Conservation (phyloP, 2,888 invertebrate species). For the Encarsia formosa region DNA sequence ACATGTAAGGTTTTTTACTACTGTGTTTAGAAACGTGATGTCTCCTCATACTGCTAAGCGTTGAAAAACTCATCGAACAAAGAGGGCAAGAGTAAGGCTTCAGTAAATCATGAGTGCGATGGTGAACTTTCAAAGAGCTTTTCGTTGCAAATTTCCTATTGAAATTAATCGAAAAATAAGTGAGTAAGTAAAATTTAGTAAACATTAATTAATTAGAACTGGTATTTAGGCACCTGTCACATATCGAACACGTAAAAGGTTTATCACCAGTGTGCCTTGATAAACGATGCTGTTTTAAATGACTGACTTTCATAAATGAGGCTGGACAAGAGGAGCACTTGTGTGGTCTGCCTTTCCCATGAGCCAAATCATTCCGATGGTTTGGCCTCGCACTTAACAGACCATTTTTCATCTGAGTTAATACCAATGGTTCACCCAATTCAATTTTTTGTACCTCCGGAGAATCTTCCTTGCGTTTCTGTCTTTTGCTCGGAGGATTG, state of each 20-base stretch:
- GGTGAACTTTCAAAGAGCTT: conserved; percentile 57
- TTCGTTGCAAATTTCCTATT: conserved; percentile 55
- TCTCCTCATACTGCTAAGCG: conserved; percentile 50
- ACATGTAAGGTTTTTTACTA: conserved; percentile 50
- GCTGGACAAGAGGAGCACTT: conserved; percentile 51
- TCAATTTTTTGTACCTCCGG: conserved; percentile 50
- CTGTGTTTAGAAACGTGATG: conserved; percentile 50
- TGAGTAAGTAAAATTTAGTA: background rate
- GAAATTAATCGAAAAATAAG: conserved; percentile 11
- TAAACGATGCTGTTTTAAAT: conserved; percentile 56
- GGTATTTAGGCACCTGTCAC: conserved; percentile 39
- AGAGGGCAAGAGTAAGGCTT: conserved; percentile 55
- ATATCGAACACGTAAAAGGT: conserved; percentile 49
- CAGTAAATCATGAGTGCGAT: conserved; percentile 54
- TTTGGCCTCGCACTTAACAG: conserved; percentile 42
- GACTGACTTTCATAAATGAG: conserved; percentile 58
- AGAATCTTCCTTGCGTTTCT: conserved; percentile 33
- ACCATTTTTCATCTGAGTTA: conserved; percentile 51
- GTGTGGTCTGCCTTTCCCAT: conserved; percentile 50
- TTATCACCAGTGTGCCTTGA: conserved; percentile 48
- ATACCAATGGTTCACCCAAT: conserved; percentile 56
- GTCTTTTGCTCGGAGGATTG: conserved; percentile 30
- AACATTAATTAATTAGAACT: background rate
- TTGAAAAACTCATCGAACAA: conserved; percentile 52
- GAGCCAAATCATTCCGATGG: conserved; percentile 37